A percentile compares a stretch with the other conserved stretches of the same genome.
Evolutionary conservation across 2,888 invertebrate genomes (phyloP).

Genomic region (Plagodis dolabraria): DNA sequence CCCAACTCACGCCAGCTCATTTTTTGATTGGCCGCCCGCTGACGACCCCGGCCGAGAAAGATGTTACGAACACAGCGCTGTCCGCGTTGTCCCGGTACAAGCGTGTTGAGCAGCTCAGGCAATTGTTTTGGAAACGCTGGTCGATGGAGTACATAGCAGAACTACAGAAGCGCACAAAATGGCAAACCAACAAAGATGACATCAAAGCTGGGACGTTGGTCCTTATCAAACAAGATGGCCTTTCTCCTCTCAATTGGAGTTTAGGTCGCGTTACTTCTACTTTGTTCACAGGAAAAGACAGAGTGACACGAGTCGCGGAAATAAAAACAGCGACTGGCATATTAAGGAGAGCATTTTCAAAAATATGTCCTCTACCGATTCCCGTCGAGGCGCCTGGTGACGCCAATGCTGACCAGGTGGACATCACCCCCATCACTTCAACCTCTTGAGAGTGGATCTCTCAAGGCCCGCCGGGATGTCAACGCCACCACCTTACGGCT

Average conservation of each 20-base stretch:
- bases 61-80: slow-evolving; percentile 1
- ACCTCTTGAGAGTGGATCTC: too few relatives aligned
- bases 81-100: slow-evolving; percentile 16
- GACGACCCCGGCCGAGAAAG: slow-evolving; percentile 11
- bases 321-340: slow-evolving; percentile 28
- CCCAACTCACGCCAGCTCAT: slow-evolving; percentile 48
- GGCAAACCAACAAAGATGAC: slow-evolving; percentile 14
- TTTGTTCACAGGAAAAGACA: slow-evolving; percentile 32
- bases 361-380: slow-evolving; percentile 22
- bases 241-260: slow-evolving; percentile 35
- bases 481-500: too few relatives aligned
- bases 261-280: slow-evolving; percentile 31
- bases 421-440: too few relatives aligned
- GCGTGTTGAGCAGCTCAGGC: slow-evolving; percentile 27
- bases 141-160: slow-evolving; percentile 38
- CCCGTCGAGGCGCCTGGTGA: not conserved
- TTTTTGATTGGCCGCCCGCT: slow-evolving; percentile 40
- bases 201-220: slow-evolving; percentile 25
- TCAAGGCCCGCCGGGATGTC: too few relatives aligned
- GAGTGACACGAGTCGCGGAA: slow-evolving; percentile 37
- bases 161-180: slow-evolving; percentile 37
- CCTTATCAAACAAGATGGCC: slow-evolving; percentile 33
- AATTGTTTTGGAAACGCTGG: slow-evolving; percentile 31
- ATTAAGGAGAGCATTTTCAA: slow-evolving; percentile 22
- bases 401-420: too few relatives aligned